Evolutionary conservation across 2,888 invertebrate genomes (phyloP).

Genomic region (Drosophila infuscata): DNA sequence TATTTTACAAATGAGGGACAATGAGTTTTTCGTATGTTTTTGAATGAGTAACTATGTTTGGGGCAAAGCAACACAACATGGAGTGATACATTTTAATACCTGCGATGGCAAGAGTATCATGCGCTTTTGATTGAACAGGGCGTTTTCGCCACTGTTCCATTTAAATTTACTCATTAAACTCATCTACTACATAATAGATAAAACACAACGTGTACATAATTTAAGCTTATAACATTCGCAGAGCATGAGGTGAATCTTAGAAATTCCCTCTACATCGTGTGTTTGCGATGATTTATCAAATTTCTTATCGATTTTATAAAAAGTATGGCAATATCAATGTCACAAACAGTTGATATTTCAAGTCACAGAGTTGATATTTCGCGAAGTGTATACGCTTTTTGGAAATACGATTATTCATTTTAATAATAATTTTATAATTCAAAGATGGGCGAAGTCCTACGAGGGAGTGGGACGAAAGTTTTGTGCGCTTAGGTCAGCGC

Average conservation of each 20-base stretch:
- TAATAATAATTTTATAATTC: no score
- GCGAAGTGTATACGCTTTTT: neutral
- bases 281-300: neutral
- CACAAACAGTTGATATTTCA: neutral
- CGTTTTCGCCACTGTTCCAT: no score
- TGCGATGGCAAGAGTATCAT: neutral
- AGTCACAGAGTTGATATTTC: neutral
- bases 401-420: no score
- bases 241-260: neutral
- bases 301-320: neutral
- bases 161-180: neutral
- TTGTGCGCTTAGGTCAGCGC: no score
- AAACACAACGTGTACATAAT: neutral
- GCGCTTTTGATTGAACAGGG: neutral
- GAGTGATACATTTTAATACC: neutral
- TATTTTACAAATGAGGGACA: neutral
- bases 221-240: neutral
- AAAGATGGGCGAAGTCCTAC: no score
- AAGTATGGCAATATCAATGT: neutral
- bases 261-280: neutral
- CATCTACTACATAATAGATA: neutral
- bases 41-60: neutral
- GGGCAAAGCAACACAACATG: neutral
- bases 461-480: no score
- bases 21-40: no score